phyloP scores from a whole-genome alignment of 2,888 invertebrate genomes.

The Homarus gammarus region DNA sequence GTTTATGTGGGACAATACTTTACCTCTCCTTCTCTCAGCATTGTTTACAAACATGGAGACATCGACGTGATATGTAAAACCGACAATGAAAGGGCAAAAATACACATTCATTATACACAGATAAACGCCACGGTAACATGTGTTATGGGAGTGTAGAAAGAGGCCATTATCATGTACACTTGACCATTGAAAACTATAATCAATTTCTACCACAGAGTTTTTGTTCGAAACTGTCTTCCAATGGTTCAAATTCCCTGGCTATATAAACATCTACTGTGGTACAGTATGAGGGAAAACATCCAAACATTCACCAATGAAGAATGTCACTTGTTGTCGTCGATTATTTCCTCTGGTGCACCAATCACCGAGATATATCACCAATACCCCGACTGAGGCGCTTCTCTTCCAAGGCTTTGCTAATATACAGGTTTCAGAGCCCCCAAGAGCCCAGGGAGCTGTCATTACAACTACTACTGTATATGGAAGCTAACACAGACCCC shows the following conservation, averaged over 20 bases:
- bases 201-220: background rate
- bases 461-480: too few relatives aligned
- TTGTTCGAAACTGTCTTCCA: background rate
- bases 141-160: background rate
- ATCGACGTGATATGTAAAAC: constrained; percentile 27
- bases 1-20: too few relatives aligned
- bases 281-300: too few relatives aligned
- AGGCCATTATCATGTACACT: background rate
- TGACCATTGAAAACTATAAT: background rate
- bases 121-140: constrained; percentile 1
- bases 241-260: constrained; percentile 8
- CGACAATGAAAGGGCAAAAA: constrained; percentile 28
- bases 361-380: too few relatives aligned
- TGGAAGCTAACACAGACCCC: too few relatives aligned
- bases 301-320: too few relatives aligned
- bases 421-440: too few relatives aligned
- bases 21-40: background rate
- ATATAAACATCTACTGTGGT: background rate
- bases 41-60: background rate
- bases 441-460: too few relatives aligned
- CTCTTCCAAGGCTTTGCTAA: too few relatives aligned
- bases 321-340: too few relatives aligned
- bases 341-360: too few relatives aligned
- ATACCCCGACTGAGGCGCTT: too few relatives aligned
- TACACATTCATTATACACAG: constrained; percentile 42